Percentiles rank a stretch among this genome's conserved stretches.
Conservation (phyloP, 1,140 invertebrate genomes). For the Drosophila pseudoananassae region DNA sequence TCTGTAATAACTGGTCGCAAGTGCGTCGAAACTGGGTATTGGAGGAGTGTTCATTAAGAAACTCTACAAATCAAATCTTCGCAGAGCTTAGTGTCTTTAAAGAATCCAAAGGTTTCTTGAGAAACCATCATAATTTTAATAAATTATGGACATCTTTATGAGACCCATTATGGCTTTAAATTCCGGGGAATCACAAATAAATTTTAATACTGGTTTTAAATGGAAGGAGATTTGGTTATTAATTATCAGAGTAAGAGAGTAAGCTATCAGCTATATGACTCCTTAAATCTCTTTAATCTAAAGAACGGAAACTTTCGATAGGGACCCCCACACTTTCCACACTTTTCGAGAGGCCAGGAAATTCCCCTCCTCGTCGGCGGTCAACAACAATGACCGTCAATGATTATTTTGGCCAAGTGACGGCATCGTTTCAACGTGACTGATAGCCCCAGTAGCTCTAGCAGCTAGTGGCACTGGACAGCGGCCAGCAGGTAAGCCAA, state of each 20-base stretch:
- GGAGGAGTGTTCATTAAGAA: constrained; percentile 14
- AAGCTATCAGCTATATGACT: no score
- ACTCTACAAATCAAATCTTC: not conserved
- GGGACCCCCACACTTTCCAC: not conserved
- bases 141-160: constrained; percentile 23
- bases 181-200: constrained; percentile 26
- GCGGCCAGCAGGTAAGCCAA: constrained; percentile 13
- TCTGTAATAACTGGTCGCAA: constrained; percentile 30
- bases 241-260: not conserved
- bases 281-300: not conserved
- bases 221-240: not conserved
- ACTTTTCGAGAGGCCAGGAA: not conserved
- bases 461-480: not conserved
- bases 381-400: constrained; percentile 43
- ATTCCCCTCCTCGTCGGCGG: not conserved
- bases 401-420: constrained; percentile 65
- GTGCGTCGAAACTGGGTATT: constrained; percentile 33
- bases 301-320: not conserved
- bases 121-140: constrained; percentile 3
- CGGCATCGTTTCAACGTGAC: constrained; percentile 49
- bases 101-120: constrained; percentile 10
- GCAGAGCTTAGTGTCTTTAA: constrained; percentile 3
- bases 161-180: constrained; percentile 14
- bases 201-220: constrained; percentile 7
- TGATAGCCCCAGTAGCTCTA: constrained; percentile 39